Percentiles rank a stretch among this genome's conserved stretches.
Evolutionary conservation across 2,113 vertebrate species (phyloP).

Genomic region (Onychorhynchus coronatus): DNA sequence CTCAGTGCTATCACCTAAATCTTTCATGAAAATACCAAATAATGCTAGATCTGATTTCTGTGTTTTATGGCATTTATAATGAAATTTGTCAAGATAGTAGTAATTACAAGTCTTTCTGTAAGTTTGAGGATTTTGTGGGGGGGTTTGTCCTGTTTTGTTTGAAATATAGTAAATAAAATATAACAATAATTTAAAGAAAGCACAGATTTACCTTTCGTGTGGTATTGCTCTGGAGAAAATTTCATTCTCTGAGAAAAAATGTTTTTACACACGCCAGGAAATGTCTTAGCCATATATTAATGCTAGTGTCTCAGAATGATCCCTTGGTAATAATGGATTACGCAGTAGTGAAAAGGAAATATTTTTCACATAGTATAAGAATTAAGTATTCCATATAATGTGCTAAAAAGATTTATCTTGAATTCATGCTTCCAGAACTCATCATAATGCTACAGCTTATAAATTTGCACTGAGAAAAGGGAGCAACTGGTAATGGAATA

Average conservation of each 20-base stretch:
- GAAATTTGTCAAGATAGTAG: background rate
- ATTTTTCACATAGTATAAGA: background rate
- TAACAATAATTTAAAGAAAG: background rate
- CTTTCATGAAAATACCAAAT: background rate
- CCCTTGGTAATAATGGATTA: slow-evolving; percentile 14
- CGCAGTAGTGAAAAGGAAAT: background rate
- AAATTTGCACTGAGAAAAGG: slow-evolving; percentile 25
- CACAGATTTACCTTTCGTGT: background rate
- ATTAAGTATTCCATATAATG: slow-evolving; percentile 1
- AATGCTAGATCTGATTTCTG: background rate
- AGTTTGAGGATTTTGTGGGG: background rate
- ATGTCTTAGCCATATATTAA: background rate
- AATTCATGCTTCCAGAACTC: slow-evolving; percentile 39
- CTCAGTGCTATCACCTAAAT: background rate
- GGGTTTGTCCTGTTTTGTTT: background rate
- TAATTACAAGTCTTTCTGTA: background rate
- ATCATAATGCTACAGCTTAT: slow-evolving; percentile 14
- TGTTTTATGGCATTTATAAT: background rate
- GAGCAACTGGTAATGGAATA: background rate
- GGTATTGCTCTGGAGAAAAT: background rate
- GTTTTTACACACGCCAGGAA: background rate
- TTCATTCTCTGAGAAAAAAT: background rate
- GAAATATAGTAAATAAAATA: background rate
- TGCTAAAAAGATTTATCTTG: slow-evolving; percentile 38
- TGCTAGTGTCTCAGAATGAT: background rate